Evolutionary conservation across 2,113 vertebrate species (phyloP), one percentile per base, ranked within the genome.

Genomic region (Bombycilla garrulus): DNA sequence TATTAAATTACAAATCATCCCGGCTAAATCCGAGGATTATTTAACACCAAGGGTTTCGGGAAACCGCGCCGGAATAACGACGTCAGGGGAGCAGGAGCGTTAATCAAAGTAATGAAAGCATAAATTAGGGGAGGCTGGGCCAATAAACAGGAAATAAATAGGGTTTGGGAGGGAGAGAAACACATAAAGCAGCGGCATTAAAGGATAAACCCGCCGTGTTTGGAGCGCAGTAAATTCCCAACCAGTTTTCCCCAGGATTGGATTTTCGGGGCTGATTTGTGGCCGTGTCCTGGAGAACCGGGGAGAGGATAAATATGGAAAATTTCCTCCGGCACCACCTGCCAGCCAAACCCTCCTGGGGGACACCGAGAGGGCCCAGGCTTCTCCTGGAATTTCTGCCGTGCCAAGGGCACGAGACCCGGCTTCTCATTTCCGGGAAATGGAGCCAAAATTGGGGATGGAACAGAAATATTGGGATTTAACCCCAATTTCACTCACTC

Each of bases 71-170:
- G 58, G 83, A 69, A 95, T 83, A 77, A 92, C 60, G 69, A 88
- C 15, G 80, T 69, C 77, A 42, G 24, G 15, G 51, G 45, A 61
- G 87, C 45, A 6, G 76, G 15, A 9, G 80, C 33, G 65, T 92
- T 58, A 88, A 88, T 94, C 90, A 88, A 91, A 80, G 92, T 86
- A 88, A 95, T 83, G 90, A 86, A 83, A 88, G 86, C 51, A 91
- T 94, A 94, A 92, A 95, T 95, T 86, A 91, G 81, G 76, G 17
- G 60, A 76, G 87, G 77, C 84, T 38, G 18, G 64, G 93, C 86
- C 80, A 71, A 86, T 92, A 94, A 92, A 96, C 54, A 58, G 95
- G 92, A 40, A 74, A 92, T 88, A 95, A 67, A 90, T 67, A 67
- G 35, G 60, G 61, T 79, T 72, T 38, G 38, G 45, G 81, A 64